These are phyloP conservation scores for Papilio protenor DNA, from an alignment of 2,888 invertebrate genomes.

Conservation along the genomic window DNA sequence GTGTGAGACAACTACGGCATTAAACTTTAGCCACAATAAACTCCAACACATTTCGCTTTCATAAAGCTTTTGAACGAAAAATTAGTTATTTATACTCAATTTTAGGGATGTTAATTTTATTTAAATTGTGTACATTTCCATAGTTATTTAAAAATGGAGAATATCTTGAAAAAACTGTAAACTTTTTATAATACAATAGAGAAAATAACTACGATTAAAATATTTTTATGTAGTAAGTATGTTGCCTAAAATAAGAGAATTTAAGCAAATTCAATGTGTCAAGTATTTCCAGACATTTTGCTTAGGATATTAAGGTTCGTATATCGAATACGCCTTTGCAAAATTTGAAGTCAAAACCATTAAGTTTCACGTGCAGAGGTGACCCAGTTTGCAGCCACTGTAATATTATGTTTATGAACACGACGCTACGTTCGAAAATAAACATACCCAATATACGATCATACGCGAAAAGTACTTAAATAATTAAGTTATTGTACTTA, in stretches of 20 bases:
- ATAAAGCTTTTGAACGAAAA: conserved; percentile 37
- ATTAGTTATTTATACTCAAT: conserved; percentile 37
- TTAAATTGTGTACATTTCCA: background rate
- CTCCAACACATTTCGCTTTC: conserved; percentile 41
- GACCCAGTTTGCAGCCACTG: conserved; percentile 15
- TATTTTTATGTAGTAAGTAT: background rate
- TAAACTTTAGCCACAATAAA: conserved; percentile 42
- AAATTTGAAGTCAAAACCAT: conserved; percentile 19
- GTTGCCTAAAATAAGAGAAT: background rate
- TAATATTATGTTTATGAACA: conserved; percentile 23
- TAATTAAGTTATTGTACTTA: conserved; percentile 1
- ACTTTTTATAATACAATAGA: no score
- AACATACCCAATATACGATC: conserved; percentile 12
- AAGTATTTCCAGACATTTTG: conserved; percentile 8
- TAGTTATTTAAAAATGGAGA: no score
- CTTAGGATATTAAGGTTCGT: conserved; percentile 17
- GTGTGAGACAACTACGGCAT: conserved; percentile 35
- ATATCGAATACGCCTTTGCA: conserved; percentile 15
- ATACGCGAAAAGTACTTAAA: background rate
- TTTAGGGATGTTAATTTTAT: conserved; percentile 8
- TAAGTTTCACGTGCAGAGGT: conserved; percentile 22
- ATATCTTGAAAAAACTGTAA: no score
- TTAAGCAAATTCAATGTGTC: background rate
- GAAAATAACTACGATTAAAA: no score
- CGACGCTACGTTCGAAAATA: background rate